A percentile compares a stretch with the other conserved stretches of the same genome.
Evolutionary conservation across 2,113 vertebrate species (phyloP).

Genomic region (Sprattus sprattus): DNA sequence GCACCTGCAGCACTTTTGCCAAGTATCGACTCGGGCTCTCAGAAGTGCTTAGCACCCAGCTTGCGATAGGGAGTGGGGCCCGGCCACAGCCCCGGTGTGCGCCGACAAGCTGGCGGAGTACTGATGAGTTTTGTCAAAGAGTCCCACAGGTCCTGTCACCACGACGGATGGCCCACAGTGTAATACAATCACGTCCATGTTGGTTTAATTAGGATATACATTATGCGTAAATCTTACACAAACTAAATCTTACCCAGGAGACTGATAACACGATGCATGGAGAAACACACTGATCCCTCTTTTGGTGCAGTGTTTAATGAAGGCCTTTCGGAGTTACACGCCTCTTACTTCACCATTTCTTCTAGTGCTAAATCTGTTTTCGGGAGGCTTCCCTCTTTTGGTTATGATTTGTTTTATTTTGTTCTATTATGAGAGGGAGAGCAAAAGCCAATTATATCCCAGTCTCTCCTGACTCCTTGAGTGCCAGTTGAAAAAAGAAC

Average conservation of each 20-base stretch:
- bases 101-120: conserved; percentile 37
- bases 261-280: not conserved
- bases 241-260: not conserved
- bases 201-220: not conserved
- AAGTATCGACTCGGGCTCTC: conserved; percentile 62
- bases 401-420: not conserved
- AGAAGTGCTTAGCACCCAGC: conserved; percentile 62
- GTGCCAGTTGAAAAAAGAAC: conserved; percentile 53
- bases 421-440: not conserved
- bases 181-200: conserved; percentile 1
- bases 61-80: conserved; percentile 57
- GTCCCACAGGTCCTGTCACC: conserved; percentile 20
- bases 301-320: not conserved
- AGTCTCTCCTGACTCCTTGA: conserved; percentile 33
- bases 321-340: not conserved
- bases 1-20: conserved; percentile 56
- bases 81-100: conserved; percentile 47
- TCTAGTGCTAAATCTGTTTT: not conserved
- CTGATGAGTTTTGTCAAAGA: conserved; percentile 44
- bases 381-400: not conserved
- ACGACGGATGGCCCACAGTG: conserved; percentile 9
- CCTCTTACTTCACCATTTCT: not conserved
- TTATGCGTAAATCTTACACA: conserved; percentile 34
- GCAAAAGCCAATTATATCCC: not conserved
- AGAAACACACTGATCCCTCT: not conserved